Evolutionary conservation across 2,797 vertebrate genomes (phyloP).

Genomic region (Characodon lateralis): DNA sequence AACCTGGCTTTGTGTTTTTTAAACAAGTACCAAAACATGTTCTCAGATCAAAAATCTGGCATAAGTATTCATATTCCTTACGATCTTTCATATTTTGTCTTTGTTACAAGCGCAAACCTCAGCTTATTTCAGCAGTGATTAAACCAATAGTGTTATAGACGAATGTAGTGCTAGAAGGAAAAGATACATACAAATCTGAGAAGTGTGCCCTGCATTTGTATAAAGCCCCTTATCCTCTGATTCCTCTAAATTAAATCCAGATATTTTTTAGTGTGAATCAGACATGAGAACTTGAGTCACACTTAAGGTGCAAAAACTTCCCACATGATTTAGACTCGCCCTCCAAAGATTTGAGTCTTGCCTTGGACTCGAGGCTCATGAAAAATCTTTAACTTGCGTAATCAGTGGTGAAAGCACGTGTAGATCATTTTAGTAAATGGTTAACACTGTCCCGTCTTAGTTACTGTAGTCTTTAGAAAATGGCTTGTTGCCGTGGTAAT

Average conservation of each 20-base stretch:
- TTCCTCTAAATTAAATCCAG: background rate
- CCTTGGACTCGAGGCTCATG: background rate
- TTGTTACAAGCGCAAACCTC: background rate
- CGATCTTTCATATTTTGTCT: background rate
- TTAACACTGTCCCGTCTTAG: background rate
- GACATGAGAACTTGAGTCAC: background rate
- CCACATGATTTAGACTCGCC: background rate
- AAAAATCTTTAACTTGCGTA: background rate
- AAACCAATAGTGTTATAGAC: background rate
- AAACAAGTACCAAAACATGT: too few relatives aligned
- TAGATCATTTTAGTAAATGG: background rate
- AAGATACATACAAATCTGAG: too few relatives aligned
- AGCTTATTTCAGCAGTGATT: background rate
- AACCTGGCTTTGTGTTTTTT: background rate
- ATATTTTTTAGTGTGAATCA: background rate
- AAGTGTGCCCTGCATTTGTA: too few relatives aligned
- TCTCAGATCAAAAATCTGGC: too few relatives aligned
- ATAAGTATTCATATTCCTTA: background rate
- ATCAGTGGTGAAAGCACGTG: background rate
- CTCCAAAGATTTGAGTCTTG: background rate
- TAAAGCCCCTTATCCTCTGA: background rate
- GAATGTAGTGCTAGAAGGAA: background rate
- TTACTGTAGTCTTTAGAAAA: background rate
- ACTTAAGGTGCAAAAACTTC: background rate
- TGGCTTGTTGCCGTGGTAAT: background rate